These are phyloP conservation scores for Lepas anatifera DNA, from an alignment of 2,888 invertebrate genomes.

Conservation along the genomic window DNA sequence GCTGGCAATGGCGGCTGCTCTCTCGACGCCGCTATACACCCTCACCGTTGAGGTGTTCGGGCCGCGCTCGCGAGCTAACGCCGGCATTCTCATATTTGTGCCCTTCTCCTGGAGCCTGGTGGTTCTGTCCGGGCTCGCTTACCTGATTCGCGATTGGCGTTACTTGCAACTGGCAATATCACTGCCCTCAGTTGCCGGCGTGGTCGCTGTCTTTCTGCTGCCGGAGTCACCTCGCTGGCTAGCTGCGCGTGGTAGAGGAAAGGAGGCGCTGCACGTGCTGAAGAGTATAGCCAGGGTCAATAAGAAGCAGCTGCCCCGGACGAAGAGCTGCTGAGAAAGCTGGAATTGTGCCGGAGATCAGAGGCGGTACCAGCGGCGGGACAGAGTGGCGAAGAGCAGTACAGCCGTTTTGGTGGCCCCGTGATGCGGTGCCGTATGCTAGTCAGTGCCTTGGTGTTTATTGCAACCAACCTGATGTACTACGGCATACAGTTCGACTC, in stretches of 20 bases:
- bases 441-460: not conserved
- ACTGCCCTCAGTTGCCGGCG: slow-evolving; percentile 45
- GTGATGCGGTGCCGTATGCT: not conserved
- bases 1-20: slow-evolving; percentile 9
- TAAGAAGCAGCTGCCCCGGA: not conserved
- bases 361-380: not conserved
- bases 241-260: slow-evolving; percentile 45
- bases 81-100: slow-evolving; percentile 18
- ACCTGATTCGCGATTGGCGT: slow-evolving; percentile 52
- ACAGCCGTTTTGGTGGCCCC: not conserved
- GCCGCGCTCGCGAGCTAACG: slow-evolving; percentile 17
- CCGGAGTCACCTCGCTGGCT: slow-evolving; percentile 72
- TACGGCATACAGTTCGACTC: slow-evolving; percentile 79
- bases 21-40: not conserved
- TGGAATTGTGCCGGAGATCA: not conserved
- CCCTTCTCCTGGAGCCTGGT: slow-evolving; percentile 19
- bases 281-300: not conserved
- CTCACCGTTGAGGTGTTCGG: slow-evolving; percentile 19
- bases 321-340: not conserved
- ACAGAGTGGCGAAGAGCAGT: not conserved
- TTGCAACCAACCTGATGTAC: slow-evolving; percentile 43
- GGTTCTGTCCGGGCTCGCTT: slow-evolving; percentile 39
- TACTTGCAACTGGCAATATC: slow-evolving; percentile 54
- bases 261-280: not conserved
- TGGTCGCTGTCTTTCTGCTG: slow-evolving; percentile 44